Evolutionary conservation across 1,140 invertebrate genomes (phyloP), one percentile per base, ranked within the genome.

Genomic region (Philopotamus ludificatus): DNA sequence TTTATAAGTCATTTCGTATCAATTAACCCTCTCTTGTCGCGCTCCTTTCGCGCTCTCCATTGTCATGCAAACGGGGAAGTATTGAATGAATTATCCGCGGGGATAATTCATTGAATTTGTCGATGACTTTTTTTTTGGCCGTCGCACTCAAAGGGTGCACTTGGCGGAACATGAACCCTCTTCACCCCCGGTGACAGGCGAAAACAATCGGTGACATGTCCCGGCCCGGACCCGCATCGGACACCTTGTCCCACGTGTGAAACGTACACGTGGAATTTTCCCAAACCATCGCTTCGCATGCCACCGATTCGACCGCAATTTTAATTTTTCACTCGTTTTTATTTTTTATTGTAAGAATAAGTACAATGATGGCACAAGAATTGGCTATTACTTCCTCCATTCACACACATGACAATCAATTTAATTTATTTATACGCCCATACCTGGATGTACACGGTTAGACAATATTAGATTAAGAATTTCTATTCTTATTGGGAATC

Each of bases 11-110:
- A 63, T 53, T 63, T 64, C 16, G 63, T 57, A 53, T 64, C 68
- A 70, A 70, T 66, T 70, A 70, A 70, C 68, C 61, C 60, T 39
- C 58, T 63, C 67, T 65, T 69, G 57, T 69, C n/a, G 47, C 39
- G 44, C 60, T 61, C 22, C 12, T 47, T 39, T 16, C 41, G 39
- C 39, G 58, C 25, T n/a, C n/a, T n/a, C n/a, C n/a, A n/a, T n/a
- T n/a, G n/a, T n/a, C n/a, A n/a, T n/a, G n/a, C n/a, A n/a, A n/a
- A n/a, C n/a, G n/a, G n/a, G n/a, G n/a, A n/a, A n/a, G n/a, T n/a
- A n/a, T n/a, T n/a, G n/a, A n/a, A n/a, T n/a, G n/a, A n/a, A n/a
- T n/a, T n/a, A n/a, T n/a, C n/a, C n/a, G n/a, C n/a, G n/a, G n/a
- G n/a, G n/a, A n/a, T n/a, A n/a, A n/a, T n/a, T 47, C 57, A 60